These are phyloP conservation scores for Dolomedes plantarius DNA, from an alignment of 2,888 invertebrate species.

Conservation along the genomic window DNA sequence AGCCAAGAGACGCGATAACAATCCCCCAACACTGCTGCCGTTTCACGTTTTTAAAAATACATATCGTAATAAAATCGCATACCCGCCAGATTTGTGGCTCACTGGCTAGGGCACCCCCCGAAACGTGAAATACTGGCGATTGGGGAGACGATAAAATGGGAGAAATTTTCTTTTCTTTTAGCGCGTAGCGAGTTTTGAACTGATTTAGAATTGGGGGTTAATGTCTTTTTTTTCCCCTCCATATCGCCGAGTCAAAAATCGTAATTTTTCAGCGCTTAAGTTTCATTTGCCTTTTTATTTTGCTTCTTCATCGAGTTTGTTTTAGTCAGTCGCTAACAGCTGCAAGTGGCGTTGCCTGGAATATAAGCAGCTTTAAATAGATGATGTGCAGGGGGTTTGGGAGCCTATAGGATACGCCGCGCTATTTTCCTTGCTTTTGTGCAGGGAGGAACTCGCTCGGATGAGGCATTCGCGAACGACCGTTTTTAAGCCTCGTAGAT, in stretches of 20 bases:
- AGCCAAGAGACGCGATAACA: not conserved
- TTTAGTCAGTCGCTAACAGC: constrained; percentile 16
- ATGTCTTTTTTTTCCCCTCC: constrained; percentile 5
- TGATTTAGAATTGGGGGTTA: constrained; percentile 18
- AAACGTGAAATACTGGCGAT: constrained; percentile 22
- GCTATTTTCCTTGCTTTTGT: no score
- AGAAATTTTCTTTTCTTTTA: constrained; percentile 4
- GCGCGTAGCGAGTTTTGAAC: constrained; percentile 6
- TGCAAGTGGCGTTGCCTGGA: not conserved
- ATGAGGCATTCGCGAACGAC: not conserved
- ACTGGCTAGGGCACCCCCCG: not conserved
- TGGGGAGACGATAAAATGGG: constrained; percentile 11
- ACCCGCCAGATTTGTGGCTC: constrained; percentile 16
- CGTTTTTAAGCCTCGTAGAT: not conserved
- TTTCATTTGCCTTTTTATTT: constrained; percentile 6
- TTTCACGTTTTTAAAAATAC: constrained; percentile 18
- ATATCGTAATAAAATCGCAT: constrained; percentile 18
- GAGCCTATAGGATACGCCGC: not conserved
- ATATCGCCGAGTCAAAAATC: not conserved
- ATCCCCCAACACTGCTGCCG: constrained; percentile 9
- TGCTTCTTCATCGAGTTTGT: constrained; percentile 11
- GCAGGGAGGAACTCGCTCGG: not conserved
- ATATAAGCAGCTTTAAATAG: constrained; percentile 5
- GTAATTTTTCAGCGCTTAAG: constrained; percentile 18
- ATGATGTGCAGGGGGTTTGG: not conserved